Conservation (phyloP, 1,140 invertebrate species). For the Tetragnatha versicolor region DNA sequence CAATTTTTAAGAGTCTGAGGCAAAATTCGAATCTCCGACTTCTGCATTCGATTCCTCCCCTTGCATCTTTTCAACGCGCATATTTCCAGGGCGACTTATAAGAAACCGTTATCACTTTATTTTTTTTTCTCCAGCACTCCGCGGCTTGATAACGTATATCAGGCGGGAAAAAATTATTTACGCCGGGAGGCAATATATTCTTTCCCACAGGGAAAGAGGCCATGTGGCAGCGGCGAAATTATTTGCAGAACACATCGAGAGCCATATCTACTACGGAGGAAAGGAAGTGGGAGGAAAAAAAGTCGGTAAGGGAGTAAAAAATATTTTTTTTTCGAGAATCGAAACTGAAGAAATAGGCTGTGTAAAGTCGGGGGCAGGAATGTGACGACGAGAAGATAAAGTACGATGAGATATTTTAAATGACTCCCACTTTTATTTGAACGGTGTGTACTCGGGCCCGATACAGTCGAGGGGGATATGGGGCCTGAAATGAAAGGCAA, state of each 20-base stretch:
- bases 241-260: slow-evolving; percentile 40
- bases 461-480: too few species aligned
- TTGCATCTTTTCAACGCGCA: slow-evolving; percentile 20
- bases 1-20: slow-evolving; percentile 16
- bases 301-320: background rate
- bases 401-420: slow-evolving; percentile 27
- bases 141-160: slow-evolving; percentile 43
- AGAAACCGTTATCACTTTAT: slow-evolving; percentile 41
- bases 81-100: slow-evolving; percentile 13
- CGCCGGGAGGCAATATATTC: slow-evolving; percentile 51
- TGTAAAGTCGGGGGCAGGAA: slow-evolving; percentile 15
- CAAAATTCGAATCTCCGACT: slow-evolving; percentile 25
- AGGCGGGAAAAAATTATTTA: slow-evolving; percentile 49
- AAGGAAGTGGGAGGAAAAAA: background rate
- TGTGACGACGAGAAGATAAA: background rate
- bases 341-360: background rate
- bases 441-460: background rate
- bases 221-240: slow-evolving; percentile 41
- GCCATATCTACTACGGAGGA: slow-evolving; percentile 8
- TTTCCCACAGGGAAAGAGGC: slow-evolving; percentile 1
- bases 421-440: slow-evolving; percentile 3
- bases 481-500: too few species aligned
- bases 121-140: slow-evolving; percentile 36
- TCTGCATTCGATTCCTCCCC: slow-evolving; percentile 33
- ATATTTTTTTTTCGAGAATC: too few species aligned